Conservation (phyloP, 30 jellyfish, hydroid and myxozoan species). For the Chrysaora quinquecirrha region DNA sequence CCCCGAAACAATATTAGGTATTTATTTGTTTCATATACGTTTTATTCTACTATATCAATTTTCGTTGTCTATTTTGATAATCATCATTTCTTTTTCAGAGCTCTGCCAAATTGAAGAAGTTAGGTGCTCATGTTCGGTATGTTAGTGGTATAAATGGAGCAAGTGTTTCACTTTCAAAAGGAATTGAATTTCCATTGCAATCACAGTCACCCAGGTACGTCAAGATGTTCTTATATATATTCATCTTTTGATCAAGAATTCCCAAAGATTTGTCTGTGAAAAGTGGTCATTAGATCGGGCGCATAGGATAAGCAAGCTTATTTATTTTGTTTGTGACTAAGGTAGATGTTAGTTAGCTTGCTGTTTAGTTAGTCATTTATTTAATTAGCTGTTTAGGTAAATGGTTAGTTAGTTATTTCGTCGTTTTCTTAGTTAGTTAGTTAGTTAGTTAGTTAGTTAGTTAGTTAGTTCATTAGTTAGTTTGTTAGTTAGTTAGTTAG, state of each 20-base stretch:
- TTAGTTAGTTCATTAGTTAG: no score
- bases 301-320: no score
- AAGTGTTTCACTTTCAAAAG: conserved; percentile 54
- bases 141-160: conserved; percentile 54
- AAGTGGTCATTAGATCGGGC: not conserved
- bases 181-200: conserved; percentile 57
- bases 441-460: no score
- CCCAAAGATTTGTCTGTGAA: not conserved
- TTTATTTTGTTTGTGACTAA: no score
- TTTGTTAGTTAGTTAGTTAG: no score
- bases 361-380: no score
- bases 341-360: no score
- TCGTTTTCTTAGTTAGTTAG: no score
- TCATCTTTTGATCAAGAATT: not conserved
- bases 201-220: conserved; percentile 58
- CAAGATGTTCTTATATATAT: no score
- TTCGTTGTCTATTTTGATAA: not conserved
- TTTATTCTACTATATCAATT: not conserved
- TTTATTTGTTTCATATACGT: not conserved
- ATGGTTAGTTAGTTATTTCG: no score
- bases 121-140: conserved; percentile 40
- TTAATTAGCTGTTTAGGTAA: no score
- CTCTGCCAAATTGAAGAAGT: conserved; percentile 1
- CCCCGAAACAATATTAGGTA: not conserved
- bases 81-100: no score